Percentiles rank a stretch among this genome's conserved stretches.
These are phyloP conservation scores for Tokudaia muenninki DNA, from an alignment of 2,797 vertebrate species.

Conservation along the genomic window DNA sequence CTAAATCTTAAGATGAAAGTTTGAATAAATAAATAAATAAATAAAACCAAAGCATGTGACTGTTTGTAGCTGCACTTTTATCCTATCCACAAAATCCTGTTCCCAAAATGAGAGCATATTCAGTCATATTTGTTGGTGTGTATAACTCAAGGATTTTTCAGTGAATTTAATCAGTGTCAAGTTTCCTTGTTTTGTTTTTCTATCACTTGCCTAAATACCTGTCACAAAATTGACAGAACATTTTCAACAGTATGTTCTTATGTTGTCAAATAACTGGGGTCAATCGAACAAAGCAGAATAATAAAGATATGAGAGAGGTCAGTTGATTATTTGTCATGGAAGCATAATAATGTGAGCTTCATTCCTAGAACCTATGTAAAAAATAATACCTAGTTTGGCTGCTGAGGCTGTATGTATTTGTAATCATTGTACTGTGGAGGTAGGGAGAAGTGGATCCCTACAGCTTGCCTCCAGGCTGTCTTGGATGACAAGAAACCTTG, in stretches of 20 bases:
- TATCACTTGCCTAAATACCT: background rate
- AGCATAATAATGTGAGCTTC: background rate
- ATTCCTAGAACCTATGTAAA: background rate
- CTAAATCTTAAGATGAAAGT: background rate
- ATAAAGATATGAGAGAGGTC: background rate
- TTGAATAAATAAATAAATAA: background rate
- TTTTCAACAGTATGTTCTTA: background rate
- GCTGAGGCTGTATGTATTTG: background rate
- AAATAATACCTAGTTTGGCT: too few species aligned
- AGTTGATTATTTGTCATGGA: background rate
- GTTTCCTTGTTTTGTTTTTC: background rate
- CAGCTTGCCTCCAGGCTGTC: too few species aligned
- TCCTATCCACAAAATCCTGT: background rate
- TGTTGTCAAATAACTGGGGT: background rate
- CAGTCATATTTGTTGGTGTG: background rate
- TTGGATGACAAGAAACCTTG: too few species aligned
- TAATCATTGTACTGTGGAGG: background rate
- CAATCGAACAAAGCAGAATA: slow-evolving; percentile 3
- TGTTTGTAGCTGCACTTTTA: background rate
- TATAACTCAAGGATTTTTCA: background rate
- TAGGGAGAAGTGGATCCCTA: background rate
- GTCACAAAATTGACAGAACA: background rate
- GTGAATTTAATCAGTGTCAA: background rate
- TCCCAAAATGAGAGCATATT: background rate
- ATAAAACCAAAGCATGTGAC: background rate